Base-by-base conservation (phyloP, 2,113 vertebrate species). In the Jaculus jaculus region DNA sequence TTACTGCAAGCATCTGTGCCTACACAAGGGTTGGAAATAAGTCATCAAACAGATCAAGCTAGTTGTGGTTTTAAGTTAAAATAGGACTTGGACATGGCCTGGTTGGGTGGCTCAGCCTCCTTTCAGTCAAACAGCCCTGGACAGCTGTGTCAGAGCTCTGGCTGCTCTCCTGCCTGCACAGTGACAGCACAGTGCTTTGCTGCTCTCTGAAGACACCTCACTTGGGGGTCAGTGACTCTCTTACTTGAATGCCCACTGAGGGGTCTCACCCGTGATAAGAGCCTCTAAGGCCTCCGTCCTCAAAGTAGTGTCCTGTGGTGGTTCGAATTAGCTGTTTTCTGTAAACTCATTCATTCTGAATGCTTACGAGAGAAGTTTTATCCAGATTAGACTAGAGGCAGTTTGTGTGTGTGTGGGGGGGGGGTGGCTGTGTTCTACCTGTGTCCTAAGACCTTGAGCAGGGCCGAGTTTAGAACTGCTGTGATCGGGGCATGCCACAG, bases 81-180 rank as follows among this genome's bases (percentile, higher is more conserved):
- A 42, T 7, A 28, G 69, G 15, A 54, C 54, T 54, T 12, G 13
- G n/a, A 3, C 68, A n/a, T 16, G 5, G 7, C 65, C 39, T 15
- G n/a, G 13, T 42, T 32, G 20, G 34, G 37, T 16, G 24, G 11
- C 42, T 23, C 5, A 73, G 82, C 7, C 39, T 18, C 42, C 28
- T 75, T 32, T 68, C 11, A 2, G 75, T 42, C 42, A 34, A 42
- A 32, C 0, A 8, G 51, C 21, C 16, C 23, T 0, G 3, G 37
- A 74, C 20, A 4, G 23, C 3, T 42, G 3, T 0, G 7, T 16
- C 28, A 7, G 16, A 32, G 0, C 24, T 54, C 21, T 37, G 0
- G 0, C 0, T 9, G 6, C 47, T 34, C n/a, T 18, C 83, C 37
- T 65, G 2, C 9, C 20, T 30, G 7, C 15, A 1, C 32, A 21